Evolutionary conservation across 2,888 invertebrate species (phyloP), one percentile per base, ranked within the genome.

Genomic region (Plemyria rubiginata): DNA sequence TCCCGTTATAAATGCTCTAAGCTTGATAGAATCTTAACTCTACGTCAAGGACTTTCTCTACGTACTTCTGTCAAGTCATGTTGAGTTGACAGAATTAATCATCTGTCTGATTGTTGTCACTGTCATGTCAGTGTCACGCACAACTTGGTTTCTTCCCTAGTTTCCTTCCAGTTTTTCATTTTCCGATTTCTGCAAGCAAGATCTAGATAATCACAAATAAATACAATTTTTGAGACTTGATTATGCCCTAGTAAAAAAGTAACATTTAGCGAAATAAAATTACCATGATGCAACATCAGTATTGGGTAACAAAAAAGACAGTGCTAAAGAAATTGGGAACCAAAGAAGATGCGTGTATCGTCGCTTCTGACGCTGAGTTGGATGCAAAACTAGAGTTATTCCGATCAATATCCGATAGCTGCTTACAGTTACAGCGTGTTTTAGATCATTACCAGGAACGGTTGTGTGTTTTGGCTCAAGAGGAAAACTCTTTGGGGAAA

Each of bases 301-400:
- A 98, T 89, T 99, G 99, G 99, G 97, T 99, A 60, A 99, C 99
- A 7, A 99, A 99, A 85, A 99, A 99, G 89, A 96, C 97, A 62
- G 96, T 99, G 50, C 95, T 98, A 72, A 94, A 97, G 79, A 99
- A 98, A 92, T 93, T 99, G 54, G 99, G 99, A 38, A 97, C 97
- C 76, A 99, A 99, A 92, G 99, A 99, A 92, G 99, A 99, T 85
- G 98, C 98, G 73, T 98, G 98, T 91, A 96, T 99, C 70, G 96
- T 99, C 28, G 96, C 99, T 12, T 99, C 99, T 0, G 99, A 99
- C 90, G 97, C 98, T 0, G 98, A 99, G 81, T 93, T 99, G 36
- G 99, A 99, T 91, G 96, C 99, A 4, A 99, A 99, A 93, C 94
- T 99, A 71, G 98, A 98, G 87, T 91, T 98, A 70, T 98, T 97